Conservation (phyloP, 2,888 invertebrate genomes). For the Acronicta leporina region DNA sequence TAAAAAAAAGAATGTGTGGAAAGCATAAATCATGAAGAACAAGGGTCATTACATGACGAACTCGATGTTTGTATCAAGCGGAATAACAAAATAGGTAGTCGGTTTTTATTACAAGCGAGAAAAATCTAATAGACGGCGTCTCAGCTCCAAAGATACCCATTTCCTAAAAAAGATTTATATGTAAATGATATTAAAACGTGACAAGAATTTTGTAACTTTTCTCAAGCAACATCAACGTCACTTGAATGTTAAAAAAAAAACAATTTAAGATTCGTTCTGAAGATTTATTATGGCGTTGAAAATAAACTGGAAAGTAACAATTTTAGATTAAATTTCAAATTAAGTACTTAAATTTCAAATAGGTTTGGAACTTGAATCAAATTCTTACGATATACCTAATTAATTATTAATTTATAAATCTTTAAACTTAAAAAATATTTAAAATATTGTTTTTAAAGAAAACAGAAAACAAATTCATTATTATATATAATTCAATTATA, state of each 20-base stretch:
- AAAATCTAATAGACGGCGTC: conserved; percentile 32
- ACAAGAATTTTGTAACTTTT: conserved; percentile 42
- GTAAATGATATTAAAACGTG: conserved; percentile 55
- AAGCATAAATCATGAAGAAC: conserved; percentile 9
- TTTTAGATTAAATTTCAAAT: conserved; percentile 14
- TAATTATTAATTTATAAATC: no score
- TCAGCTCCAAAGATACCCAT: conserved; percentile 31
- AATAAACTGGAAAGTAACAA: conserved; percentile 22
- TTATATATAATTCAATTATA: no score
- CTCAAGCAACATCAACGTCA: conserved; percentile 34
- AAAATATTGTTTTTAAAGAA: no score
- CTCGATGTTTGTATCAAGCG: conserved; percentile 1
- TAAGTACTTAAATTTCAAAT: no score
- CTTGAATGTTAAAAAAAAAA: conserved; percentile 39
- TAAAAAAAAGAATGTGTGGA: conserved; percentile 4
- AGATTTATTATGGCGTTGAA: conserved; percentile 26
- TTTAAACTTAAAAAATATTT: no score
- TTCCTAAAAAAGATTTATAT: conserved; percentile 52
- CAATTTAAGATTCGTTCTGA: conserved; percentile 18
- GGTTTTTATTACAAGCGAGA: conserved; percentile 32
- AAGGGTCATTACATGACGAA: conserved; percentile 6
- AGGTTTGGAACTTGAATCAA: no score
- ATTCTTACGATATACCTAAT: no score
- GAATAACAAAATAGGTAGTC: conserved; percentile 23
- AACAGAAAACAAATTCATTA: no score